Evolutionary conservation across 2,797 vertebrate genomes (phyloP).

Genomic region (Muraenolepis orangiensis): DNA sequence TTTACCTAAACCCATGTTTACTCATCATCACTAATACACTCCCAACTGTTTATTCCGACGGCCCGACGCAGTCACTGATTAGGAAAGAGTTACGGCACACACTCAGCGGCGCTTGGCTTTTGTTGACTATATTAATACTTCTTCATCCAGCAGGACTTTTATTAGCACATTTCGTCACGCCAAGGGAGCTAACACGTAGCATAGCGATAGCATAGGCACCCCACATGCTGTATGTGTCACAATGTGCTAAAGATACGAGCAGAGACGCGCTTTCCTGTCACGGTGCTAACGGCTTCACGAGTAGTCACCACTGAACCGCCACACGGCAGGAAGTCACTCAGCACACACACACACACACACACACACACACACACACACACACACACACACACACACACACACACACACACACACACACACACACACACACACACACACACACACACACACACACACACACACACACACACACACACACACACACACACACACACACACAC

Average conservation of each 20-base stretch:
- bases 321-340: background rate
- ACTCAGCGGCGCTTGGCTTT: background rate
- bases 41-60: background rate
- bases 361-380: conserved; percentile 15
- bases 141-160: background rate
- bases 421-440: too few species aligned
- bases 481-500: too few species aligned
- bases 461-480: too few species aligned
- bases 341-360: background rate
- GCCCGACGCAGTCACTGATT: background rate
- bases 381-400: conserved; percentile 13
- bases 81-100: too few species aligned
- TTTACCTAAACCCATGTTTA: background rate
- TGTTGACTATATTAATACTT: background rate
- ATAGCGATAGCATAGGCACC: conserved; percentile 6
- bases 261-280: background rate
- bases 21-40: background rate
- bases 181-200: conserved; percentile 1
- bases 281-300: background rate
- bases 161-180: background rate
- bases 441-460: conserved; percentile 1
- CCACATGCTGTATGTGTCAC: background rate
- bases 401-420: background rate
- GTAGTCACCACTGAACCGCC: background rate
- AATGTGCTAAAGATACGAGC: background rate